Conservation (phyloP, 2,888 invertebrate species). For the Phlogophora meticulosa region DNA sequence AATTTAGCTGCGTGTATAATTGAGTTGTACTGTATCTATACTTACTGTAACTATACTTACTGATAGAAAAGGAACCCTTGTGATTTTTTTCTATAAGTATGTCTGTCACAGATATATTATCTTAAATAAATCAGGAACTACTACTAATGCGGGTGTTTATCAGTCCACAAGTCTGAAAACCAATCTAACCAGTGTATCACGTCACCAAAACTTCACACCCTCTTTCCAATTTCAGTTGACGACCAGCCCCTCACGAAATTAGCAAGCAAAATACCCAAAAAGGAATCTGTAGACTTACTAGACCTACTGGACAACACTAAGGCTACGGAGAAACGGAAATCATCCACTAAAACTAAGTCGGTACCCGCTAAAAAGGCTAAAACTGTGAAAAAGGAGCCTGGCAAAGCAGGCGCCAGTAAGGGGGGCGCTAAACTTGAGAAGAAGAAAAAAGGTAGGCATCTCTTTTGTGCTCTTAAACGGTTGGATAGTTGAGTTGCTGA, state of each 20-base stretch:
- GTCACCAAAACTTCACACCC: not conserved
- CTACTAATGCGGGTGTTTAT: too few relatives aligned
- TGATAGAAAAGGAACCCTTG: too few relatives aligned
- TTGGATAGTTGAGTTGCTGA: slow-evolving; percentile 70
- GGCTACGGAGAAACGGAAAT: slow-evolving; percentile 81
- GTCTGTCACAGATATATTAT: too few relatives aligned
- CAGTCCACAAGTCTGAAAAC: too few relatives aligned
- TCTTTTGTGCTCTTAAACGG: slow-evolving; percentile 25
- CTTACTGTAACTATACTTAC: too few relatives aligned
- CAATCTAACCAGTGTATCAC: too few relatives aligned
- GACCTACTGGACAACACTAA: slow-evolving; percentile 81
- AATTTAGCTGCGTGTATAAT: too few relatives aligned
- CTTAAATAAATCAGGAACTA: too few relatives aligned
- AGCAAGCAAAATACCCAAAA: slow-evolving; percentile 84
- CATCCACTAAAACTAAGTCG: slow-evolving; percentile 76
- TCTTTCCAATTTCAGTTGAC: slow-evolving; percentile 78
- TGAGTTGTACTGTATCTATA: too few relatives aligned
- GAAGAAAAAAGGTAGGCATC: slow-evolving; percentile 88
- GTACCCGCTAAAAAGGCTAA: slow-evolving; percentile 80
- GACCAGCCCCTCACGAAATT: slow-evolving; percentile 84
- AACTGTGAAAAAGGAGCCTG: slow-evolving; percentile 72
- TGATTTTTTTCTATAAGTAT: too few relatives aligned
- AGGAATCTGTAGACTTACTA: slow-evolving; percentile 80
- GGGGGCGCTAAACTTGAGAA: slow-evolving; percentile 76
- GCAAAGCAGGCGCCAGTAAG: slow-evolving; percentile 80